Percentiles rank a stretch among this genome's conserved stretches.
These are phyloP conservation scores for Macrostomum lignano DNA, from an alignment of 1,140 invertebrate species.

Conservation along the genomic window DNA sequence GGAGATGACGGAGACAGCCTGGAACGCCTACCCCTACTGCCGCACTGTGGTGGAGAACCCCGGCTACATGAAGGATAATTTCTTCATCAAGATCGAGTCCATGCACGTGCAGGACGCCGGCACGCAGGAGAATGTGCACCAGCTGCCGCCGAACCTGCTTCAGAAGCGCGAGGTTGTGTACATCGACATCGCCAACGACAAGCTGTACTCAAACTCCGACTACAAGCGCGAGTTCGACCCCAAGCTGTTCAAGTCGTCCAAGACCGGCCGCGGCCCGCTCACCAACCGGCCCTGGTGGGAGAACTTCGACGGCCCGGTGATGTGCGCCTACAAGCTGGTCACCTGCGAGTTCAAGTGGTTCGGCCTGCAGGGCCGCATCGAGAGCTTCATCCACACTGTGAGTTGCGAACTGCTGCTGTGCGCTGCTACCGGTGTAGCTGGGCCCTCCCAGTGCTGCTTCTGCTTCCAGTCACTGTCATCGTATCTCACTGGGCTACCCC, in stretches of 20 bases:
- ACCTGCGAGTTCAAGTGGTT: slow-evolving; percentile 98
- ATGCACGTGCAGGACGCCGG: slow-evolving; percentile 56
- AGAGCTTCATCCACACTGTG: slow-evolving; percentile 38
- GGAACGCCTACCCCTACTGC: slow-evolving; percentile 99
- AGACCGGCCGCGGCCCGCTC: slow-evolving; percentile 70
- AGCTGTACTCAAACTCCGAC: background rate
- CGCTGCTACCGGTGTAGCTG: too few relatives aligned
- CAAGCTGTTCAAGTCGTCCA: slow-evolving; percentile 45
- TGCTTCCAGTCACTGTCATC: too few relatives aligned
- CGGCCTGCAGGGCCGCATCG: slow-evolving; percentile 68
- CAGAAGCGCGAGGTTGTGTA: slow-evolving; percentile 55
- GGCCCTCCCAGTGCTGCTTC: too few relatives aligned
- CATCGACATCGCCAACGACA: slow-evolving; percentile 72
- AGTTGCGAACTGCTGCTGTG: background rate
- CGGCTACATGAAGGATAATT: slow-evolving; percentile 95
- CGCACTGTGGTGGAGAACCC: slow-evolving; percentile 91
- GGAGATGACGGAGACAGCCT: slow-evolving; percentile 92
- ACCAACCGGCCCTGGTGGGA: slow-evolving; percentile 23
- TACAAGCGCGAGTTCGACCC: background rate
- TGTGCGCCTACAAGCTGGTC: slow-evolving; percentile 94
- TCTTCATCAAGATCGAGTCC: slow-evolving; percentile 77
- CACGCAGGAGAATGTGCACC: slow-evolving; percentile 35
- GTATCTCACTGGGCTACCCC: too few relatives aligned
- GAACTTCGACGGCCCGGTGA: slow-evolving; percentile 38
- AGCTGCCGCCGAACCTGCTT: slow-evolving; percentile 53